A percentile compares a stretch with the other conserved stretches of the same genome.
These are phyloP conservation scores for Lutjanus erythropterus DNA, from an alignment of 2,113 vertebrate genomes.

Conservation along the genomic window DNA sequence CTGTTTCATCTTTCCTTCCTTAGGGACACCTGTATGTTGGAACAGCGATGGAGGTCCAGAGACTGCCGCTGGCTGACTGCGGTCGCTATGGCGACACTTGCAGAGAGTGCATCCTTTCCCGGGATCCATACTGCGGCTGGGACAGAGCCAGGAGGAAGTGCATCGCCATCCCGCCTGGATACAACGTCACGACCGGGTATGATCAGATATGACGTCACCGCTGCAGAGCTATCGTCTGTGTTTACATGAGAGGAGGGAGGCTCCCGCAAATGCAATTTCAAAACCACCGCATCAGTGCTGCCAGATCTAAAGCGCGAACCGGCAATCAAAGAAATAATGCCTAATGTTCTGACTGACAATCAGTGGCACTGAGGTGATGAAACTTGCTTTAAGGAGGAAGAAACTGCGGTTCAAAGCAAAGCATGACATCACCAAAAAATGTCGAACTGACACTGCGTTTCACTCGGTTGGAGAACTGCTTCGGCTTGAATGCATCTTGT, in stretches of 20 bases:
- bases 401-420: background rate
- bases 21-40: constrained; percentile 87
- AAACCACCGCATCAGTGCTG: background rate
- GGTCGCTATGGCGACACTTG: constrained; percentile 86
- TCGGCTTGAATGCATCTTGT: background rate
- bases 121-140: constrained; percentile 89
- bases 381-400: background rate
- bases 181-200: constrained; percentile 83
- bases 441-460: background rate
- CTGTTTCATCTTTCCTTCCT: constrained; percentile 6
- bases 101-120: constrained; percentile 86
- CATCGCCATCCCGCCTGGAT: constrained; percentile 77
- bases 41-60: constrained; percentile 84
- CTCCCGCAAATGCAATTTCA: background rate
- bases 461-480: background rate
- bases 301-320: background rate
- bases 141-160: constrained; percentile 80
- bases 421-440: background rate
- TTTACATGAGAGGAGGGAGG: background rate
- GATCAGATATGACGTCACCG: constrained; percentile 45
- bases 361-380: background rate
- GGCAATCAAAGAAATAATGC: background rate
- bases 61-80: constrained; percentile 85
- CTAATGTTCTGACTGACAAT: background rate
- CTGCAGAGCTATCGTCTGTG: constrained; percentile 25